These are phyloP conservation scores for Cyprinodon brontotheroides DNA, from an alignment of 2,113 vertebrate genomes.

Conservation along the genomic window DNA sequence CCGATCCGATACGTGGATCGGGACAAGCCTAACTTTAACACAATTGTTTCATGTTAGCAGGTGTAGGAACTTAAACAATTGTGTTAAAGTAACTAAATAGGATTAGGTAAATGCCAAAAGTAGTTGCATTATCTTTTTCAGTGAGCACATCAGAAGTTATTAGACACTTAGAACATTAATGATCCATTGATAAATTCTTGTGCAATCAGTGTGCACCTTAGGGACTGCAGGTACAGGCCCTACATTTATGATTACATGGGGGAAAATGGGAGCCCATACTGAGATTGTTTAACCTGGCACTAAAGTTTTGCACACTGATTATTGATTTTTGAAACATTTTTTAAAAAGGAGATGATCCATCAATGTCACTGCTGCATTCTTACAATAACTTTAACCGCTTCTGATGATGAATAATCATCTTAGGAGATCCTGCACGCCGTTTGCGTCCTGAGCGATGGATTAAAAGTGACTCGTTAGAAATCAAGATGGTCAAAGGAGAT, in stretches of 20 bases:
- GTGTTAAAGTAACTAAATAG: too few relatives aligned
- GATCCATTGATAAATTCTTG: not conserved
- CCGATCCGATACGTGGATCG: too few relatives aligned
- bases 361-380: not conserved
- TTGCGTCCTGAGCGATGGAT: not conserved
- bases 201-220: not conserved
- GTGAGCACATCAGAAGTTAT: too few relatives aligned
- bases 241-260: not conserved
- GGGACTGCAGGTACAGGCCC: not conserved
- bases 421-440: not conserved
- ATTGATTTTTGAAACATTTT: not conserved
- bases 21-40: too few relatives aligned
- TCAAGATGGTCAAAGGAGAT: slow-evolving; percentile 68
- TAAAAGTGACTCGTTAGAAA: slow-evolving; percentile 59
- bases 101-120: too few relatives aligned
- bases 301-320: not conserved
- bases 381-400: not conserved
- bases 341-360: not conserved
- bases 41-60: too few relatives aligned
- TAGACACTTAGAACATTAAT: not conserved
- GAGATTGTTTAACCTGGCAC: not conserved
- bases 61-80: too few relatives aligned
- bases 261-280: too few relatives aligned
- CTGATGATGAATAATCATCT: not conserved
- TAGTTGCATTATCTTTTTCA: too few relatives aligned